These are phyloP conservation scores for Calameuta idolon DNA, from an alignment of 2,888 invertebrate species.

Conservation along the genomic window DNA sequence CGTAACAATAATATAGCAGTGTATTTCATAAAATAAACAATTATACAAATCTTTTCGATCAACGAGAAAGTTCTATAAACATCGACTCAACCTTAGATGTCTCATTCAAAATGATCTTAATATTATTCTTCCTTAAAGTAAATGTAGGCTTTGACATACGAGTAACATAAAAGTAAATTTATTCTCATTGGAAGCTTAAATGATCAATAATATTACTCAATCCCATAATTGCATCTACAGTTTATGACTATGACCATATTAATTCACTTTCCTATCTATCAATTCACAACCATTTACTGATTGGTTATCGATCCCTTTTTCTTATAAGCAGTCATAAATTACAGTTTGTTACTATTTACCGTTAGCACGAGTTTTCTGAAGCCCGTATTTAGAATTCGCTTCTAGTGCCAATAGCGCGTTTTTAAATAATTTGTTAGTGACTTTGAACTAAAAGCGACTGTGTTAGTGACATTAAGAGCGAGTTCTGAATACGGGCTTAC, in stretches of 20 bases:
- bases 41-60: not conserved
- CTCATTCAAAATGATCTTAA: not conserved
- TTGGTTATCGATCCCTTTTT: not conserved
- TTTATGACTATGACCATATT: not conserved
- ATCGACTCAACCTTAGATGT: not conserved
- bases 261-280: not conserved
- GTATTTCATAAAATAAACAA: not conserved
- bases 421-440: no score
- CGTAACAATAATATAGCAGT: not conserved
- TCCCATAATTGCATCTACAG: not conserved
- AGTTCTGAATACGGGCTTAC: no score
- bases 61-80: not conserved
- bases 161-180: not conserved
- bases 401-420: no score
- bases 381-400: no score
- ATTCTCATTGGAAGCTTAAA: not conserved
- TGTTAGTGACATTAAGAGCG: no score
- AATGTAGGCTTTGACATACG: not conserved
- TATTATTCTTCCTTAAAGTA: not conserved
- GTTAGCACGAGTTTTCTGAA: not conserved
- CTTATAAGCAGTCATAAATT: not conserved
- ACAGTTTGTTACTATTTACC: not conserved
- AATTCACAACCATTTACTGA: not conserved
- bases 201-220: not conserved
- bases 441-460: no score